phyloP scores from a whole-genome alignment of 2,113 vertebrate species.

The Neogobius melanostomus region DNA sequence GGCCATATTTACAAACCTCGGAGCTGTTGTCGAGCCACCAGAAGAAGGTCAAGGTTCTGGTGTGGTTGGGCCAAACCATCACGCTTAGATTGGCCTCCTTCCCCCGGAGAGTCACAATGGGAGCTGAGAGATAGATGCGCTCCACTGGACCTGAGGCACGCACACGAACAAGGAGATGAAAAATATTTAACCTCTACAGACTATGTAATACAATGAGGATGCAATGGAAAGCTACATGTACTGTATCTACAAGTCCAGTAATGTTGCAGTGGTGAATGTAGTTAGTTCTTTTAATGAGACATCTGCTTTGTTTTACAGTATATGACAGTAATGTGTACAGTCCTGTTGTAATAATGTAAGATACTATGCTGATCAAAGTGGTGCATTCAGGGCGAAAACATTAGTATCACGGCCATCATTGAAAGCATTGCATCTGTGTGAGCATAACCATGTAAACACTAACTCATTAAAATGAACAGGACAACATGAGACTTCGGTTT shows the following conservation, averaged over 20 bases:
- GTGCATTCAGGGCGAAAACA: conserved; percentile 2
- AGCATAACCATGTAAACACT: neutral
- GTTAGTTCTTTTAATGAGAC: neutral
- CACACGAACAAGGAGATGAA: conserved; percentile 26
- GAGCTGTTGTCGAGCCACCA: conserved; percentile 97
- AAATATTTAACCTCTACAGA: conserved; percentile 7
- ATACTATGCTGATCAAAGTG: neutral
- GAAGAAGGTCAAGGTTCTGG: conserved; percentile 89
- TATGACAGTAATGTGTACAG: too few species aligned
- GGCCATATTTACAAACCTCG: conserved; percentile 78
- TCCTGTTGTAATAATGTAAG: neutral
- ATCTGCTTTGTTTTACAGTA: too few species aligned
- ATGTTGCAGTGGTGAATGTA: neutral
- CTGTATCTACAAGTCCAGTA: too few species aligned
- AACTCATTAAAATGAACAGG: neutral
- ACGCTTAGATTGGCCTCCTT: conserved; percentile 90
- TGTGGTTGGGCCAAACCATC: conserved; percentile 88
- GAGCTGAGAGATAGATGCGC: conserved; percentile 85
- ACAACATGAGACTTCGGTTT: neutral
- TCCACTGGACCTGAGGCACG: conserved; percentile 85
- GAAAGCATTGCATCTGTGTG: neutral
- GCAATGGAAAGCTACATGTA: neutral
- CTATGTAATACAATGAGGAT: neutral
- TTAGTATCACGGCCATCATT: neutral
- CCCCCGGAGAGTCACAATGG: conserved; percentile 87